phyloP scores from a whole-genome alignment of 1,140 invertebrate species.

The Aradophagus sp. region DNA sequence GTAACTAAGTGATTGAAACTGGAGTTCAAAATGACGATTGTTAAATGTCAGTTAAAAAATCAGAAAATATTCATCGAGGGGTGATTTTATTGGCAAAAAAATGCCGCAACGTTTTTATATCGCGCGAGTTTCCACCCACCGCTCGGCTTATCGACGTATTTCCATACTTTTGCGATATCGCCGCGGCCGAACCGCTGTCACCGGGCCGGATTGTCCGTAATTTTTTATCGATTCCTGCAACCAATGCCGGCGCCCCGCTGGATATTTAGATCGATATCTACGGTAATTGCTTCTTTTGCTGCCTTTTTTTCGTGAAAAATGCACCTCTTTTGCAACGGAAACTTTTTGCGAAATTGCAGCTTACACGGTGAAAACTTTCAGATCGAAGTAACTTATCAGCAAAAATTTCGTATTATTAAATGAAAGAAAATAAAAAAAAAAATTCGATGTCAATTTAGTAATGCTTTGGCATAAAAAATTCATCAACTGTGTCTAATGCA shows the following conservation, averaged over 20 bases:
- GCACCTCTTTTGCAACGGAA: too few relatives aligned
- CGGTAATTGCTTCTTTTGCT: too few relatives aligned
- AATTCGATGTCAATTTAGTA: too few relatives aligned
- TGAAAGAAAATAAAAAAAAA: too few relatives aligned
- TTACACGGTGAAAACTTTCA: too few relatives aligned
- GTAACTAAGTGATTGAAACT: too few relatives aligned
- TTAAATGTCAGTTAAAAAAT: too few relatives aligned
- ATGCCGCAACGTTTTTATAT: conserved; percentile 16
- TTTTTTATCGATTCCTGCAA: conserved; percentile 21
- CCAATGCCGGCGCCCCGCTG: neutral
- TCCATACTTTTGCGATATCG: conserved; percentile 57
- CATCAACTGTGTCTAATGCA: neutral
- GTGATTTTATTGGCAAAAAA: conserved; percentile 51
- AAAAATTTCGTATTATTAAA: too few relatives aligned
- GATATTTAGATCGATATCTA: neutral
- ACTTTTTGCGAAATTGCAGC: too few relatives aligned
- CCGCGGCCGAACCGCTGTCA: conserved; percentile 42
- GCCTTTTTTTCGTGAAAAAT: too few relatives aligned
- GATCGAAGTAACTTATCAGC: too few relatives aligned
- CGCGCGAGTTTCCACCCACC: conserved; percentile 39
- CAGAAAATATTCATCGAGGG: conserved; percentile 60
- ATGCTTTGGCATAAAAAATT: neutral
- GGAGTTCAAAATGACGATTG: conserved; percentile 61
- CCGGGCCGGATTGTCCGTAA: conserved; percentile 17
- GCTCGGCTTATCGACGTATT: conserved; percentile 50